Evolutionary conservation across 1,140 invertebrate species (phyloP).

Genomic region (Anastrepha obliqua): DNA sequence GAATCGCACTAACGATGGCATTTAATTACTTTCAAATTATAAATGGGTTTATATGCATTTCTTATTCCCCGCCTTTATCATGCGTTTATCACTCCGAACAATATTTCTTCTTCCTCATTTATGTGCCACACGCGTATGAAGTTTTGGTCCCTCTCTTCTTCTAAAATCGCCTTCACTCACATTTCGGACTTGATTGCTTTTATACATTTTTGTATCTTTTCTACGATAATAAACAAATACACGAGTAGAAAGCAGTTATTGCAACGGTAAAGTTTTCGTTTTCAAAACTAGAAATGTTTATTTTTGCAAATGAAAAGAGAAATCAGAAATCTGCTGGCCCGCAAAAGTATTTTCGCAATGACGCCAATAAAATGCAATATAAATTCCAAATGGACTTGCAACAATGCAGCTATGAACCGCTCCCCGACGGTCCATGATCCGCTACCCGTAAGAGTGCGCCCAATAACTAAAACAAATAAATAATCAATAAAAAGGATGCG

Average conservation of each 20-base stretch:
- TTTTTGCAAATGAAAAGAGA: neutral
- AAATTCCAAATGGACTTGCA: neutral
- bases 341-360: conserved; percentile 30
- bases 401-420: neutral
- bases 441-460: too few species aligned
- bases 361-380: conserved; percentile 11
- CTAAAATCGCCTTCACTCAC: neutral
- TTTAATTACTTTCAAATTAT: too few species aligned
- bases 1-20: too few species aligned
- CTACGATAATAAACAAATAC: neutral
- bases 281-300: neutral
- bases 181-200: neutral
- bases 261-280: neutral
- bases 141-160: neutral
- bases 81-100: too few species aligned
- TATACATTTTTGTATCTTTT: neutral
- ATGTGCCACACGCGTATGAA: too few species aligned
- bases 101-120: too few species aligned
- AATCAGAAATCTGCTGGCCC: conserved; percentile 5
- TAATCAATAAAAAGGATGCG: conserved; percentile 30
- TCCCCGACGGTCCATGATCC: neutral
- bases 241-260: conserved; percentile 2
- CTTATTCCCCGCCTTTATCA: too few species aligned
- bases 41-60: too few species aligned
- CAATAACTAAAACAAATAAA: conserved; percentile 8